phyloP scores from a whole-genome alignment of 2,797 vertebrate genomes.

The Oreochromis grahami region DNA sequence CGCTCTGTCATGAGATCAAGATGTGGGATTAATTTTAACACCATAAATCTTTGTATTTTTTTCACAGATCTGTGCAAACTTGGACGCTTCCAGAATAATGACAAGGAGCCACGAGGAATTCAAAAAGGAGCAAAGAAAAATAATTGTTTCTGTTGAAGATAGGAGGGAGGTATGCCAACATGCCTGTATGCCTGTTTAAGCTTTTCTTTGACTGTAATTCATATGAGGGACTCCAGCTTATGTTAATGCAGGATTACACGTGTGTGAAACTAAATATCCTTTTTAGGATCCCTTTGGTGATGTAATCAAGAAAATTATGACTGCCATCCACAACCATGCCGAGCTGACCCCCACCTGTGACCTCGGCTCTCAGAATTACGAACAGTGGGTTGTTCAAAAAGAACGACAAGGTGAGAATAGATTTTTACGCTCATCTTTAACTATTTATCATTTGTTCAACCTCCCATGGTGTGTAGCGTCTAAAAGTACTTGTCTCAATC shows the following conservation, averaged over 20 bases:
- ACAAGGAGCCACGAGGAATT: slow-evolving; percentile 74
- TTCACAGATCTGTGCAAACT: slow-evolving; percentile 91
- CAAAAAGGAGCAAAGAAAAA: slow-evolving; percentile 82
- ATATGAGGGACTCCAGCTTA: not conserved
- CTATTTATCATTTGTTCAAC: not conserved
- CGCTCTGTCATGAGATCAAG: not conserved
- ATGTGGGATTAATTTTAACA: not conserved
- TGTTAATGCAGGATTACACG: not conserved
- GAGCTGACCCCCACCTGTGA: slow-evolving; percentile 78
- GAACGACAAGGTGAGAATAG: slow-evolving; percentile 80
- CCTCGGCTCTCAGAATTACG: slow-evolving; percentile 90
- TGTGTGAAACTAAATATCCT: not conserved
- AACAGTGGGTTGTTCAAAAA: slow-evolving; percentile 89
- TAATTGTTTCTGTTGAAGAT: slow-evolving; percentile 77
- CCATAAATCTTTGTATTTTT: not conserved
- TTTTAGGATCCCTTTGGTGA: slow-evolving; percentile 92
- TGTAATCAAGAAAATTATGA: slow-evolving; percentile 88
- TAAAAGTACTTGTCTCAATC: not conserved
- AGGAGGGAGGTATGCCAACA: slow-evolving; percentile 75
- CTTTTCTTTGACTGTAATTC: too few relatives aligned
- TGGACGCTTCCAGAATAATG: slow-evolving; percentile 90
- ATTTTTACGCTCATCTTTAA: not conserved
- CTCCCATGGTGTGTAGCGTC: not conserved
- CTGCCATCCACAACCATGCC: slow-evolving; percentile 82
- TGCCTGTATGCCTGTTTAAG: too few relatives aligned